Evolutionary conservation across 2,888 invertebrate species (phyloP), one percentile per base, ranked within the genome.

Genomic region (Nezara viridula): DNA sequence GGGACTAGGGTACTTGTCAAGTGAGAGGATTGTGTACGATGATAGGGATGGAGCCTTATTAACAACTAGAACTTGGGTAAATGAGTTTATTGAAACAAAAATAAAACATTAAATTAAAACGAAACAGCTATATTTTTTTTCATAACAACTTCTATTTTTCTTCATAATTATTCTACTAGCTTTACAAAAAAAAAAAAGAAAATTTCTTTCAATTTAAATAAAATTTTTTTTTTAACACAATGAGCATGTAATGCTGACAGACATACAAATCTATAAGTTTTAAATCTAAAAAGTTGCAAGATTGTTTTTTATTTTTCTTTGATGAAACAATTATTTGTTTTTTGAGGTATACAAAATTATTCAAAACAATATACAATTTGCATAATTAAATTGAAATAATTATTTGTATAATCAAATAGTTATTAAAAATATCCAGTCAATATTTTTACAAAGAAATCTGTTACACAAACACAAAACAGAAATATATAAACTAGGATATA

Each of bases 51-150:
- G 97, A 0, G 94, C 94, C 91, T 92, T 96, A 10, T 93, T 96
- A 9, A 97, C 97, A 0, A 95, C 96, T 91, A 94, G 96, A 88
- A 97, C 97, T 4, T 98, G 97, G 97, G 94, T 94, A 92, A 90
- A 92, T 91, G 7, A 32, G 16, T 60, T 66, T 91, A 92, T 52
- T 94, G 95, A 24, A 86, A 50, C 4, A 37, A 77, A 40, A 37
- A 73, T 21, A 52, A 21, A 52, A 52, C 47, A 49, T 14, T 14
- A 49, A 9, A 9, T 44, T 9, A 44, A 14, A 60, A 1, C 16
- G 37, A 73, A 21, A 40, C 19, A 77, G 7, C 40, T 40, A 32
- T 14, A 55, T n/a, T 55, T 55, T n/a, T 55, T 55, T n/a, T n/a
- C 5, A 60, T 60, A 27, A 27, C 16, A 27, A 27, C 60, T 27